phyloP scores from a whole-genome alignment of 2,888 invertebrate genomes.

The Acanthosoma haemorrhoidale region DNA sequence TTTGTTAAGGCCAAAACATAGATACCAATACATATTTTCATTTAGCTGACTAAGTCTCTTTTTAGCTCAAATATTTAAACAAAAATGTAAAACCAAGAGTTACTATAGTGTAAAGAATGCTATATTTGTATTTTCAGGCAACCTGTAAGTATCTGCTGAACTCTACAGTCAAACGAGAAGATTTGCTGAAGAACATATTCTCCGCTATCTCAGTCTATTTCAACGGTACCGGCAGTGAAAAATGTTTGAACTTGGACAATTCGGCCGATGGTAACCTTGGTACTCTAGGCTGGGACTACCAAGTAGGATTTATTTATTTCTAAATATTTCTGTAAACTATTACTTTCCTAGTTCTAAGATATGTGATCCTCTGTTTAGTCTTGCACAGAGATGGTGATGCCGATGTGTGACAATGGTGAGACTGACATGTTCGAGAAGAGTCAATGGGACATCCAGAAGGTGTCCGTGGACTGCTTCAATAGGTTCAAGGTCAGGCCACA shows the following conservation, averaged over 20 bases:
- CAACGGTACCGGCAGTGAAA: conserved; percentile 69
- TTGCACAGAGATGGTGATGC: conserved; percentile 97
- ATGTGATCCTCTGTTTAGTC: conserved; percentile 52
- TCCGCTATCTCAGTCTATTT: conserved; percentile 68
- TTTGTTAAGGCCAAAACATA: too few species aligned
- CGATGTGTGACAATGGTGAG: conserved; percentile 71
- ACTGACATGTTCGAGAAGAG: conserved; percentile 77
- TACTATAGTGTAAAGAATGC: too few species aligned
- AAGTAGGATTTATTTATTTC: conserved; percentile 54
- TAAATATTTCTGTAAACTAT: background rate
- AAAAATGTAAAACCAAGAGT: too few species aligned
- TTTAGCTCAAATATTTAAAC: too few species aligned
- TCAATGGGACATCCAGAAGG: conserved; percentile 66
- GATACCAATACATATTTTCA: too few species aligned
- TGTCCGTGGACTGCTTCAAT: conserved; percentile 61
- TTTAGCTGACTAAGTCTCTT: too few species aligned
- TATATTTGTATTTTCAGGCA: conserved; percentile 45
- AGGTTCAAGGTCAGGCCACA: conserved; percentile 65
- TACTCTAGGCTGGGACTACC: conserved; percentile 72
- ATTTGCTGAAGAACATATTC: conserved; percentile 58
- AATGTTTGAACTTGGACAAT: conserved; percentile 61
- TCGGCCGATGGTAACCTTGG: conserved; percentile 58
- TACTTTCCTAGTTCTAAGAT: background rate
- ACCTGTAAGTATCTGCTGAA: conserved; percentile 51
- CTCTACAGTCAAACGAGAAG: conserved; percentile 48